Conservation (phyloP, 2,797 vertebrate genomes). For the Bradypodion pumilum region DNA sequence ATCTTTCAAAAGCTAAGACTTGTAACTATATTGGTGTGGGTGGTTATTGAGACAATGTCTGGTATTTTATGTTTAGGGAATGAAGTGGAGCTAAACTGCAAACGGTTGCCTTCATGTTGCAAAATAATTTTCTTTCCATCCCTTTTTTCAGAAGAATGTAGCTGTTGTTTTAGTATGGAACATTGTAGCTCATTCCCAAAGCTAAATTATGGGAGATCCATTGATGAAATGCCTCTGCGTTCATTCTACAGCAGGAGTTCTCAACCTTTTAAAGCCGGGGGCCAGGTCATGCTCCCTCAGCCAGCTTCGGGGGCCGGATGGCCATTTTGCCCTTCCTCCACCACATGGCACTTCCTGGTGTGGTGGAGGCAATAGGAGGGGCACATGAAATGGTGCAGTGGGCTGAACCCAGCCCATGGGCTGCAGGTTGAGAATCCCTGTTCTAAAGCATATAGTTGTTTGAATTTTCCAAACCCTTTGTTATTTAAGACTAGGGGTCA, state of each 20-base stretch:
- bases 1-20: constrained; percentile 37
- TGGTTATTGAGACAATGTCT: constrained; percentile 1
- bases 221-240: constrained; percentile 3
- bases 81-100: constrained; percentile 26
- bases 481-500: background rate
- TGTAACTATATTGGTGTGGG: constrained; percentile 42
- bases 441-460: background rate
- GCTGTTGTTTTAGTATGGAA: background rate
- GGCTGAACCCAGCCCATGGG: too few species aligned
- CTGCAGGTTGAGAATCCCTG: too few species aligned
- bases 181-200: background rate
- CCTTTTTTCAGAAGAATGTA: background rate
- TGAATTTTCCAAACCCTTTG: background rate
- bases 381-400: too few species aligned
- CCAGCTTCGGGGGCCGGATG: too few species aligned
- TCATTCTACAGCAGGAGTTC: constrained; percentile 5
- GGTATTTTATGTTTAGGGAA: constrained; percentile 10
- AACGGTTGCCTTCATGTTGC: constrained; percentile 12
- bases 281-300: too few species aligned
- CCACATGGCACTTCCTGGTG: too few species aligned
- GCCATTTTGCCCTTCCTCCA: too few species aligned
- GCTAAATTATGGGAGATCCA: background rate
- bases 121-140: background rate
- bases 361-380: too few species aligned
- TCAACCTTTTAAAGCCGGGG: too few species aligned